Evolutionary conservation across 1,140 invertebrate species (phyloP), one percentile per base, ranked within the genome.

Genomic region (Zaprionus inermis): DNA sequence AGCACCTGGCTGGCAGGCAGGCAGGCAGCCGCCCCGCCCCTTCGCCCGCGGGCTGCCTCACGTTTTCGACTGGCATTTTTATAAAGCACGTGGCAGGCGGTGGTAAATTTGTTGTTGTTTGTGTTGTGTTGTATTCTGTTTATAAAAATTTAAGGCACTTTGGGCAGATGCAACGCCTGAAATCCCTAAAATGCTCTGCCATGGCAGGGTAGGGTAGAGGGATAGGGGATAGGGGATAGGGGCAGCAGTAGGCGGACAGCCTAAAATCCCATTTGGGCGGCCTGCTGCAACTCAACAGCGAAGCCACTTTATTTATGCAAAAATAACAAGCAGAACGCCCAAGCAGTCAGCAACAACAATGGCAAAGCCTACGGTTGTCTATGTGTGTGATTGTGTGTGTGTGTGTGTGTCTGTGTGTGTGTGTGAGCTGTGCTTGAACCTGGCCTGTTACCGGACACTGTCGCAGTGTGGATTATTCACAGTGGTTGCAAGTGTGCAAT

Each of bases 381-480:
- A 55, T 54, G 24, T 12, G 20, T 34, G 58, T 55, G 16, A 49
- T 30, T 38, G 11, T 59, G 58, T 55, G 16, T 57, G 41, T 38
- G 11, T 59, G 34, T 36, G 1, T 1, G 49, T 54, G 18, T 70
- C 51, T 63, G 16, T 58, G 44, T 41, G 16, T 60, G 36, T 46
- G 56, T 54, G 28, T 32, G 34, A 41, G 57, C 36, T 44, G n/a
- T 32, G 51, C 65, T 69, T 56, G 36, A 73, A 68, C 32, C 69
- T 66, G 61, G 56, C 46, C 56, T n/a, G n/a, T 57, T 36, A 66
- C 72, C 72, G 83, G 79, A 88, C 83, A 86, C 77, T 86, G 83
- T 86, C 84, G 84, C 71, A 71, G 77, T 89, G 78, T 84, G 84
- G 84, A 89, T 88, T 88, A 88, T 88, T 89, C 84, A 89, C 84